Conservation (phyloP, 2,888 invertebrate genomes). For the Subacronicta megacephala region DNA sequence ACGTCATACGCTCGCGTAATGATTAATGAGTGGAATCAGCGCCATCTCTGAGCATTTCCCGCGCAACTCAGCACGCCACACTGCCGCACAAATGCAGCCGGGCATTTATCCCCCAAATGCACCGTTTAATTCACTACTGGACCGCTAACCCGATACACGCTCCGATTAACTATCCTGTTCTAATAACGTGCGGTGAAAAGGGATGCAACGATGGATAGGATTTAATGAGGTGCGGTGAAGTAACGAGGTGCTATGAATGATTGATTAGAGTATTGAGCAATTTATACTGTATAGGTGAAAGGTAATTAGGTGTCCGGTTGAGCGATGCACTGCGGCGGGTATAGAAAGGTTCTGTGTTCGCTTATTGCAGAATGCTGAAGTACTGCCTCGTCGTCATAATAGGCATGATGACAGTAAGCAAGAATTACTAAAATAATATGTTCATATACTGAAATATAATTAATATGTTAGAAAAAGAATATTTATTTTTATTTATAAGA, state of each 20-base stretch:
- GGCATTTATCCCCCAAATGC: constrained; percentile 73
- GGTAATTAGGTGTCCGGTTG: constrained; percentile 42
- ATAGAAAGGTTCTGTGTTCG: constrained; percentile 7
- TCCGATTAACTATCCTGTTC: constrained; percentile 27
- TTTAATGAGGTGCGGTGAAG: constrained; percentile 59
- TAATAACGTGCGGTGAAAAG: constrained; percentile 24
- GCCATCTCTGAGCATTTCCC: constrained; percentile 49
- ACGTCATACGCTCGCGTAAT: constrained; percentile 60
- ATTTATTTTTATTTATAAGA: no score
- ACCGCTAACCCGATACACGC: constrained; percentile 50
- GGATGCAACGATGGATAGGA: constrained; percentile 39
- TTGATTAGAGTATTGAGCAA: constrained; percentile 61
- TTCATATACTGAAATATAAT: no score
- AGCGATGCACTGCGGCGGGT: constrained; percentile 27
- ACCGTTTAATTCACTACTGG: constrained; percentile 70
- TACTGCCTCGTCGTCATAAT: no score
- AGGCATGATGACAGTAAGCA: no score
- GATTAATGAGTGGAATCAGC: constrained; percentile 75
- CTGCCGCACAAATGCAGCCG: constrained; percentile 60
- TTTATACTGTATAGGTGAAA: constrained; percentile 40
- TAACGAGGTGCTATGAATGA: constrained; percentile 63
- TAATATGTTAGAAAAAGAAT: no score
- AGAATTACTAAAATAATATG: no score
- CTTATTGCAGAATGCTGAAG: no score
- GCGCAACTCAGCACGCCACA: constrained; percentile 43